Base-by-base conservation (phyloP, 1,140 invertebrate species). In the Drosophila murphyi region DNA sequence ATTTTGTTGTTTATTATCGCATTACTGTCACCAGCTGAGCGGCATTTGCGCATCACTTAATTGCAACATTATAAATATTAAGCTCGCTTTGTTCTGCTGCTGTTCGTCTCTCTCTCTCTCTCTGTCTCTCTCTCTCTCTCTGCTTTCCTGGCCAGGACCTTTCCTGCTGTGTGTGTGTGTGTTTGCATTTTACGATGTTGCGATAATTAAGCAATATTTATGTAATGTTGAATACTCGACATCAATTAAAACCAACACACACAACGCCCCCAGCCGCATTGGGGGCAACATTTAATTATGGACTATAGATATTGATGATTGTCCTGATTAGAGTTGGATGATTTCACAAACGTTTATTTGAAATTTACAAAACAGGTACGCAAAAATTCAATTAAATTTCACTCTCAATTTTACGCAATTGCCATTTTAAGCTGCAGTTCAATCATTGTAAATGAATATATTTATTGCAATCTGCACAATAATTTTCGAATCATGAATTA, bases 1-100 rank as follows among this genome's bases (percentile, higher is more conserved):
- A 43, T 70, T 56, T 69, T 64, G n/a, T 67, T 37, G 34, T 43
- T 51, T 45, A 35, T 56, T 70, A 62, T 87, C 81, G 20, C 20
- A 85, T 63, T 60, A 57, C 76, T 71, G 76, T 82, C n/a, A 43
- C 39, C 10, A 20, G 72, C 82, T 62, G 55, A 87, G 76, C 82
- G 62, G 54, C 34, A 70, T n/a, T 54, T 45, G 51, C 28, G 55
- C 54, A 56, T 48, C 68, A 55, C 57, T 57, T 65, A 65, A 77
- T 70, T 74, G 56, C 45, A 69, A 59, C 75, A 64, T 55, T 61
- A 61, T 78, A 62, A 75, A 78, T 67, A 57, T 68, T 64, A 57
- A 71, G 47, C 65, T 62, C 47, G 37, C 41, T 62, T 68, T 67
- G 45, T 61, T 3, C 51, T 31, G 43, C 37, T 39, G 59, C 55